phyloP scores from a whole-genome alignment of 1,140 invertebrate species.

The Conus betulinus region DNA sequence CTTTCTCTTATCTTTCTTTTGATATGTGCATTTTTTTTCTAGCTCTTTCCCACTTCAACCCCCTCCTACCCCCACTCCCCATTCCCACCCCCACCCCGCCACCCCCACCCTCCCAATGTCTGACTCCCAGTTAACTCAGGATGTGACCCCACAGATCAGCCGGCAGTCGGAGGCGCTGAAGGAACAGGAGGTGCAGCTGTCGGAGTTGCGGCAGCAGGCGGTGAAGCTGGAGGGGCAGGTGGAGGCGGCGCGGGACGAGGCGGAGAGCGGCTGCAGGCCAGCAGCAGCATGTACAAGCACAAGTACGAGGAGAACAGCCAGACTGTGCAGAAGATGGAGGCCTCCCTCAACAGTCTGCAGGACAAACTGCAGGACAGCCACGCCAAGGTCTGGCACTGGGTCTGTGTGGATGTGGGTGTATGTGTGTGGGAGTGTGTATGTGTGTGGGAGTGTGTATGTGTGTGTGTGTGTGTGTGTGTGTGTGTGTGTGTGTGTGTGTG shows the following conservation, averaged over 20 bases:
- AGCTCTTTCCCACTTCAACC: no score
- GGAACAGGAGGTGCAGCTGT: conserved; percentile 62
- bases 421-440: neutral
- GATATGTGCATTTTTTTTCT: no score
- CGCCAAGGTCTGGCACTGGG: conserved; percentile 52
- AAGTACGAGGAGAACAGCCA: conserved; percentile 64
- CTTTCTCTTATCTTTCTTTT: no score
- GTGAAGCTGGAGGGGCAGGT: conserved; percentile 64
- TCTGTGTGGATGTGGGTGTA: neutral
- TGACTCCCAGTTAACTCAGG: no score
- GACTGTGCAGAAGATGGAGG: conserved; percentile 64
- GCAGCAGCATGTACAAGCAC: conserved; percentile 63
- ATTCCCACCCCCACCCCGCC: no score
- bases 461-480: neutral
- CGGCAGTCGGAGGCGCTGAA: conserved; percentile 57
- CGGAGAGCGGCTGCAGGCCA: conserved; percentile 60
- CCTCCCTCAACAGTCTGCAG: conserved; percentile 57
- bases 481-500: no score
- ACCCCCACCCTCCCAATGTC: neutral
- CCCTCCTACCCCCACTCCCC: no score
- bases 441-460: neutral
- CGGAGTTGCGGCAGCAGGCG: conserved; percentile 64
- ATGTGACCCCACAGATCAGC: conserved; percentile 49
- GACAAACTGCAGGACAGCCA: conserved; percentile 68
- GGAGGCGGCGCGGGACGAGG: conserved; percentile 55